Base-by-base conservation (phyloP, 2,113 vertebrate genomes). In the Mesitornis unicolor region DNA sequence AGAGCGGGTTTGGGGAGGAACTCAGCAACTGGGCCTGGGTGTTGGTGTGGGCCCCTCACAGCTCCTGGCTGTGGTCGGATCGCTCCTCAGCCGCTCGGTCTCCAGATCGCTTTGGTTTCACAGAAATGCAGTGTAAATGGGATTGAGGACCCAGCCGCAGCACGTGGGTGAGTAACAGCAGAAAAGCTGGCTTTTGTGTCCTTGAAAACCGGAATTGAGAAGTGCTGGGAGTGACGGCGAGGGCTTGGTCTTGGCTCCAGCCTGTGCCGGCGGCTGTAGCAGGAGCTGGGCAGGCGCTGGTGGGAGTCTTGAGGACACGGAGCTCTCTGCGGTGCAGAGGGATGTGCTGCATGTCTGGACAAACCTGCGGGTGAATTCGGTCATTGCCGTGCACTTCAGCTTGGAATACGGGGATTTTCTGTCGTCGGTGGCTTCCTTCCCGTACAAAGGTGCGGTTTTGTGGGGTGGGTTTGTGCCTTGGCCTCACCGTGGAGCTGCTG, bases 131-230 rank as follows among this genome's bases (percentile, higher is more conserved):
- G 43, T 1, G 38, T 13, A 4, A 17, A 42, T 45, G 0, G 1
- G 1, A 13, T 36, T 6, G 25, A 35, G 45, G 57, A 10, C 13
- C 16, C 31, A 18, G 71, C 68, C 43, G 28, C 16, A 2, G 59
- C 25, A 7, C 7, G 2, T 1, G 5, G n/a, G 17, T 5, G 60
- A 65, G 15, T 17, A n/a, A 1, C 79, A 24, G 43, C 0, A 0
- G 40, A n/a, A 43, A 29, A 0, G 3, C 43, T 8, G 50, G 3
- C 12, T 33, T 54, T 0, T 11, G 48, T 12, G 29, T 14, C 84
- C 42, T 36, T 51, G 31, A 9, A 29, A 70, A 16, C 1, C 6
- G 35, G 22, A 28, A 40, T 5, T 16, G 40, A 17, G 51, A 21
- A 31, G 20, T 18, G 11, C 25, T 73, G 54, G 40, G 70, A 63